A percentile compares a stretch with the other conserved stretches of the same genome.
Conservation (phyloP, 2,888 invertebrate species). For the Tubulanus polymorphus region DNA sequence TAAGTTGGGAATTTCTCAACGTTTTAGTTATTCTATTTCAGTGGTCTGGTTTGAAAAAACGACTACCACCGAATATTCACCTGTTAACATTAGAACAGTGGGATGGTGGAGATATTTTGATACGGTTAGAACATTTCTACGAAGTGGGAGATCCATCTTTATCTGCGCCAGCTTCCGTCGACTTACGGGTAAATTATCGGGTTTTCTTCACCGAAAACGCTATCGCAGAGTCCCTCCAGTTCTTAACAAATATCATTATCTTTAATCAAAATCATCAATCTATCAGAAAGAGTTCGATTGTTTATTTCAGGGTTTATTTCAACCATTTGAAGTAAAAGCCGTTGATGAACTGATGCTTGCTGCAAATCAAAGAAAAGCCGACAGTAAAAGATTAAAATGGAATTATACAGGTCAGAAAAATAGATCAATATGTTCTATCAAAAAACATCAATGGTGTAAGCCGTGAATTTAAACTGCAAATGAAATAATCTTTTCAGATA, state of each 20-base stretch:
- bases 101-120: conserved; percentile 34
- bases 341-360: conserved; percentile 44
- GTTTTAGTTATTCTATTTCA: conserved; percentile 21
- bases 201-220: too few species aligned
- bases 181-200: conserved; percentile 39
- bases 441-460: too few species aligned
- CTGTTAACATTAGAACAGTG: conserved; percentile 52
- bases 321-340: conserved; percentile 31
- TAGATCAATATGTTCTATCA: too few species aligned
- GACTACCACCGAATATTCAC: conserved; percentile 43
- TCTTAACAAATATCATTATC: not conserved
- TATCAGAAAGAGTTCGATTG: not conserved
- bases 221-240: too few species aligned
- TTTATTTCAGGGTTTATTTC: conserved; percentile 36
- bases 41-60: conserved; percentile 34
- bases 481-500: too few species aligned
- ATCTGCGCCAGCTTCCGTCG: conserved; percentile 43
- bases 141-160: conserved; percentile 39
- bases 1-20: too few species aligned
- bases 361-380: conserved; percentile 35
- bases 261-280: not conserved
- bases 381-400: conserved; percentile 43
- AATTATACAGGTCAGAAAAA: conserved; percentile 22
- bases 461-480: too few species aligned
- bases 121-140: conserved; percentile 54